Conservation (phyloP, 1,140 invertebrate species). For the Drosophila guanche region DNA sequence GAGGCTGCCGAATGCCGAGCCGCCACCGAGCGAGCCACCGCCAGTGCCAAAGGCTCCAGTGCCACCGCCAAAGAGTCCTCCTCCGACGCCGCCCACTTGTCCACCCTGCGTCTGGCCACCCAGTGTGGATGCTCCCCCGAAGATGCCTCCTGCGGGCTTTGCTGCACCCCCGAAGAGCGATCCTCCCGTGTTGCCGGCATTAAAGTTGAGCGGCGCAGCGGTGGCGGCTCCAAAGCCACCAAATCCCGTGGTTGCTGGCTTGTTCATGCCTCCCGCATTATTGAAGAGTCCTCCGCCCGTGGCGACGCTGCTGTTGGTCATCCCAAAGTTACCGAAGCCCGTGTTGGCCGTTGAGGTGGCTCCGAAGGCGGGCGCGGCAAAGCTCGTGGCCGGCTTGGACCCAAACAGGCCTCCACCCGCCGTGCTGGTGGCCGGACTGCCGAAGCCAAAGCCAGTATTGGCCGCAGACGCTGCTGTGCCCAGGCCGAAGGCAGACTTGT, state of each 20-base stretch:
- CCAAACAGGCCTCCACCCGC: constrained; percentile 76
- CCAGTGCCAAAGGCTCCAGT: constrained; percentile 60
- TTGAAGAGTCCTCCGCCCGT: constrained; percentile 85
- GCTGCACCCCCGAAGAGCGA: constrained; percentile 71
- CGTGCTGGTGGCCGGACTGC: constrained; percentile 65
- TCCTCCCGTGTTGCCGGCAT: constrained; percentile 83
- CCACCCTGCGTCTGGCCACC: constrained; percentile 40
- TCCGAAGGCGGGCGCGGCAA: constrained; percentile 79
- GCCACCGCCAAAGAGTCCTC: constrained; percentile 84
- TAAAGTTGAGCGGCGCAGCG: constrained; percentile 82
- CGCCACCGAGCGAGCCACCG: constrained; percentile 35
- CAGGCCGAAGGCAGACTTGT: constrained; percentile 84
- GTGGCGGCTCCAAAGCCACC: constrained; percentile 77
- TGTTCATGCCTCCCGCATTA: constrained; percentile 83
- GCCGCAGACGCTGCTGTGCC: constrained; percentile 82
- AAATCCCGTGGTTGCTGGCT: constrained; percentile 84
- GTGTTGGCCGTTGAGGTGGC: constrained; percentile 70
- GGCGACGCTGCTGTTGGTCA: constrained; percentile 69
- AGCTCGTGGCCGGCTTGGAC: constrained; percentile 81
- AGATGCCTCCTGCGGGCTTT: constrained; percentile 79
- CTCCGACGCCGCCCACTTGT: constrained; percentile 30
- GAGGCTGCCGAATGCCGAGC: constrained; percentile 35
- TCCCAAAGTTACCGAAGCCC: constrained; percentile 69
- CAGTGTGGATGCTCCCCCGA: constrained; percentile 73
- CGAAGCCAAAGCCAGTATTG: constrained; percentile 84